Percentiles rank a stretch among this genome's conserved stretches.
Conservation (phyloP, 1,140 invertebrate species). For the Melanaphis sacchari region DNA sequence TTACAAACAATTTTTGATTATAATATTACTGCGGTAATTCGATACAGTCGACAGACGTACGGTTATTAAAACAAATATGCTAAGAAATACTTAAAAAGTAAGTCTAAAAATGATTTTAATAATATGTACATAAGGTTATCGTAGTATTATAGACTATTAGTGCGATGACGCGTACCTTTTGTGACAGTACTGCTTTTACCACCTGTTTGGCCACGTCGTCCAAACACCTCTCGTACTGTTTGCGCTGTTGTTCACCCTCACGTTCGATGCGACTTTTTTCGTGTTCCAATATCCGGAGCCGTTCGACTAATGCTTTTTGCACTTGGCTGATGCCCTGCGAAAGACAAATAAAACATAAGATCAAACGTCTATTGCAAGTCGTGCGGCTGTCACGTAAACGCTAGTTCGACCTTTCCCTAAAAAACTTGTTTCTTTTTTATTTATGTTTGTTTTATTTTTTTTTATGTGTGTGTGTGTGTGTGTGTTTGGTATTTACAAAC, state of each 20-base stretch:
- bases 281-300: conserved; percentile 71
- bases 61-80: not conserved
- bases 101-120: not conserved
- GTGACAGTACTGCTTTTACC: conserved; percentile 79
- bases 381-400: not conserved
- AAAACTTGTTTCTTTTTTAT: not conserved
- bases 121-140: not conserved
- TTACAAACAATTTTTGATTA: not conserved
- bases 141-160: not conserved
- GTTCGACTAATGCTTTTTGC: conserved; percentile 68
- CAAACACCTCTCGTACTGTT: conserved; percentile 77
- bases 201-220: conserved; percentile 83
- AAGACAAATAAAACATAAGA: conserved; percentile 33
- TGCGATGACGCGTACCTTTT: conserved; percentile 72
- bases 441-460: not conserved
- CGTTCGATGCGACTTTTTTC: conserved; percentile 70
- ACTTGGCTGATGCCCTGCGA: conserved; percentile 66
- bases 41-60: not conserved
- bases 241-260: conserved; percentile 70
- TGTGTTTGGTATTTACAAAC: not conserved
- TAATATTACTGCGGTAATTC: not conserved
- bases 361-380: not conserved
- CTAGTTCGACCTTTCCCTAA: not conserved
- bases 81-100: not conserved
- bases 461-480: not conserved